Base-by-base conservation (phyloP, 53 echinoderm and acorn worm genomes). In the Zoroaster sp. region DNA sequence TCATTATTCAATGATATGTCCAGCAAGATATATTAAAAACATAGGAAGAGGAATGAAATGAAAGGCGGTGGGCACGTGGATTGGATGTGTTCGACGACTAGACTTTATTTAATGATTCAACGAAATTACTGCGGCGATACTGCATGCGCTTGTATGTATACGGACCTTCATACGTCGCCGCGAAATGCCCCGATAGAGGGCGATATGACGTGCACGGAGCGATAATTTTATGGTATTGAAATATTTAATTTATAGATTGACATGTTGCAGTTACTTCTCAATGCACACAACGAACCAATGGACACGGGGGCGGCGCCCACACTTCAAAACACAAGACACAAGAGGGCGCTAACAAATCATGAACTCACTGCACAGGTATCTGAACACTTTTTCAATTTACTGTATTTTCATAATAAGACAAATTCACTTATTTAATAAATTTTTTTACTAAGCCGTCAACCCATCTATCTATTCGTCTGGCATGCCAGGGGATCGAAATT, bases 351-450 rank as follows among this genome's bases (percentile, higher is more conserved):
- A 4, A 68, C 82, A 25, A 66, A 67, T 5, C 66, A 68, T 32
- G 82, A 82, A 15, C 66, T 82, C n/a, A 82, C 82, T 21, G 82
- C 41, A 1, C 82, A 82, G 82, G 82, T 82, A 82, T 5, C 5
- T 17, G 20, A 2, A 35, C 9, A 44, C 32, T 2, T 45, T 43
- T 1, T 32, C 14, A 2, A 44, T 28, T 32, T 30, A 49, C 32
- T 15, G 4, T 0, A 10, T 32, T 47, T 4, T 3, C 9, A 37
- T 5, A 41, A 20, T 5, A 46, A 15, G 25, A 3, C 44, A 32
- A 11, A 0, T 42, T 18, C 21, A 20, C n/a, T 15, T 2, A 70
- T 4, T 6, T 14, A 8, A 3, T 8, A 59, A 15, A 2, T 23
- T 6, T n/a, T 54, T 20, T 53, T 23, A 55, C 5, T 4, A 20